Evolutionary conservation across 2,113 vertebrate species (phyloP).

Genomic region (Pseudorectes ferrugineus): DNA sequence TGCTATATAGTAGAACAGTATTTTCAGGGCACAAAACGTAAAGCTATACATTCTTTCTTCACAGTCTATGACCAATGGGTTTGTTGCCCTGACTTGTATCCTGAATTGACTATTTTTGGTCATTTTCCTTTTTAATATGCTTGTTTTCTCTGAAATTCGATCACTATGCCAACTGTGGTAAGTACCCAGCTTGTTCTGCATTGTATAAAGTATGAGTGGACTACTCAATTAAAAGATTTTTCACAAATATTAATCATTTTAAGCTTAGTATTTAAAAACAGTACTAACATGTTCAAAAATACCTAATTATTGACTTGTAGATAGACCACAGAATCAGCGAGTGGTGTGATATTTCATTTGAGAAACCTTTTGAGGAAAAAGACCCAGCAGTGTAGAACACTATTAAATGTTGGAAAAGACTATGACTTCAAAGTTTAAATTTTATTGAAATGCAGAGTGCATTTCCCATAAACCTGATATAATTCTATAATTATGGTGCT

Average conservation of each 20-base stretch:
- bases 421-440: neutral
- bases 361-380: neutral
- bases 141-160: neutral
- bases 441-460: neutral
- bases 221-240: neutral
- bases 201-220: neutral
- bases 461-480: neutral
- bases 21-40: neutral
- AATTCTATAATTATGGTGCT: neutral
- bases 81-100: neutral
- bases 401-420: neutral
- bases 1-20: fast-evolving
- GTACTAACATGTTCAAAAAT: neutral
- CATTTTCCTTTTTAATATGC: neutral
- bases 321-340: neutral
- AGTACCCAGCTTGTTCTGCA: neutral
- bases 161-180: neutral
- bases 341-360: neutral
- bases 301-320: neutral
- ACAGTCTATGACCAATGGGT: fast-evolving
- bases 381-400: neutral
- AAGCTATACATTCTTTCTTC: neutral
- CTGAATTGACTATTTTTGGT: neutral
- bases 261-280: neutral
- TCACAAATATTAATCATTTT: neutral